These are phyloP conservation scores for Sebastes iracundus DNA, from an alignment of 2,797 vertebrate genomes.

Conservation along the genomic window DNA sequence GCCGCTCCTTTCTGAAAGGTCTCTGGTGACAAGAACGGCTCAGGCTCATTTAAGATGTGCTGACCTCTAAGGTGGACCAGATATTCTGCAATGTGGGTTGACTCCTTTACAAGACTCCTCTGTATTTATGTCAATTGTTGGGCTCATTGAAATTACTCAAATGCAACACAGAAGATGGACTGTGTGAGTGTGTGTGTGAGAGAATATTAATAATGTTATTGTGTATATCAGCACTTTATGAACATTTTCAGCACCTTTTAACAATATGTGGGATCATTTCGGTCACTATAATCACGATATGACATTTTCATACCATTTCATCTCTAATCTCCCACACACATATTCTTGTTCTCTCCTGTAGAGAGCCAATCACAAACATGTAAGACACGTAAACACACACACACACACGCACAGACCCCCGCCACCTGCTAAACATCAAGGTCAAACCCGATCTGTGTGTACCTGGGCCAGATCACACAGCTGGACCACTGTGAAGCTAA, in stretches of 20 bases:
- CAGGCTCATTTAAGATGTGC: no score
- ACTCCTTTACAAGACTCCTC: no score
- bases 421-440: slow-evolving; percentile 44
- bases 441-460: slow-evolving; percentile 39
- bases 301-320: neutral
- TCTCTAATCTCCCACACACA: neutral
- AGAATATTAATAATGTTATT: neutral
- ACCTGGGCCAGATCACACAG: slow-evolving; percentile 52
- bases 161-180: no score
- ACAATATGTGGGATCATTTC: neutral
- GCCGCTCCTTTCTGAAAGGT: no score
- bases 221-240: neutral
- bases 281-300: neutral
- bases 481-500: slow-evolving; percentile 47
- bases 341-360: neutral
- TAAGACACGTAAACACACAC: neutral
- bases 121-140: no score
- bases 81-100: no score
- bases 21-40: no score
- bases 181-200: no score
- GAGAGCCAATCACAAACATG: neutral
- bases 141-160: no score
- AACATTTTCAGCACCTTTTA: neutral
- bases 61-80: no score
- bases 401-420: neutral